Evolutionary conservation across 2,797 vertebrate genomes (phyloP).

Genomic region (Orestias chungarensis): DNA sequence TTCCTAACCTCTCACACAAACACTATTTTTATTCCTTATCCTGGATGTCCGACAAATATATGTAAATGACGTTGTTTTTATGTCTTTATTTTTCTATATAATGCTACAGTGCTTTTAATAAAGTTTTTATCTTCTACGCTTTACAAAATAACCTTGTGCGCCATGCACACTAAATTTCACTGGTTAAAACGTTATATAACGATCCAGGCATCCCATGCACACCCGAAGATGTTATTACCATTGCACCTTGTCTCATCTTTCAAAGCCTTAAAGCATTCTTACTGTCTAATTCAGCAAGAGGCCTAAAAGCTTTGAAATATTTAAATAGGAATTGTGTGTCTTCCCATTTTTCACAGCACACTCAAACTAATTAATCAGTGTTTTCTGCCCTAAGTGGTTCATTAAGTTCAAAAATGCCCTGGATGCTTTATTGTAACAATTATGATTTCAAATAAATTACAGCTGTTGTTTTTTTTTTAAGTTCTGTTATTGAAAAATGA

Average conservation of each 20-base stretch:
- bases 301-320: neutral
- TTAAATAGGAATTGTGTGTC: neutral
- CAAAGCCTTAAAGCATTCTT: neutral
- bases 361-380: neutral
- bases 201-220: neutral
- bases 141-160: neutral
- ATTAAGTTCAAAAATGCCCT: neutral
- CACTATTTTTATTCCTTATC: neutral
- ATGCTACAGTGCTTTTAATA: neutral
- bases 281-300: neutral
- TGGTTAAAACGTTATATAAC: too few relatives aligned
- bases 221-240: neutral
- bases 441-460: neutral
- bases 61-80: too few relatives aligned
- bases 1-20: too few relatives aligned
- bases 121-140: neutral
- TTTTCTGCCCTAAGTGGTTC: neutral
- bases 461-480: neutral
- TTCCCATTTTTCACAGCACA: neutral
- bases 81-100: neutral
- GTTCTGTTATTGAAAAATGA: neutral
- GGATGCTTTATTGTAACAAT: neutral
- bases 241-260: neutral
- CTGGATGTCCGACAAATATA: neutral
- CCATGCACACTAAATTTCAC: neutral